phyloP scores from a whole-genome alignment of 1,140 invertebrate genomes.

The Drosophila melanica region DNA sequence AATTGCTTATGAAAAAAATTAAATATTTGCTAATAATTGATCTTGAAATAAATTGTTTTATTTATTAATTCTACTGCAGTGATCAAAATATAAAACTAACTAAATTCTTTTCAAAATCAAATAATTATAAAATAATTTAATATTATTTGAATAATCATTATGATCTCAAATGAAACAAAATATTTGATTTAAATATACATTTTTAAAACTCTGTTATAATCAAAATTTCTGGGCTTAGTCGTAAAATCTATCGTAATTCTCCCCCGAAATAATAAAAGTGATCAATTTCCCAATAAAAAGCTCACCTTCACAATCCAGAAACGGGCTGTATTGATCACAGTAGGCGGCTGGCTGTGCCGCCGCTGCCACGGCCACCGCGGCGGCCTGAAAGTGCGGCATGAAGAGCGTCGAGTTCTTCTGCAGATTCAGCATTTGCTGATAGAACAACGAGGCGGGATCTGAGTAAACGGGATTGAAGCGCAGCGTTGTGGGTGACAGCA shows the following conservation, averaged over 20 bases:
- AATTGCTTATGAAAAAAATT: too few relatives aligned
- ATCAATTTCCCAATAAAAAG: background rate
- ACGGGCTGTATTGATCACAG: constrained; percentile 76
- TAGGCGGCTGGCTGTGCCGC: constrained; percentile 69
- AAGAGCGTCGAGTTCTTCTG: constrained; percentile 78
- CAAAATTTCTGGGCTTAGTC: too few relatives aligned
- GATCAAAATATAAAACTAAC: too few relatives aligned
- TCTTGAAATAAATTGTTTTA: too few relatives aligned
- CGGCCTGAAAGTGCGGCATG: constrained; percentile 80
- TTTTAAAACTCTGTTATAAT: background rate
- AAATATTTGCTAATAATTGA: too few relatives aligned
- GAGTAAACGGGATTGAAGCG: constrained; percentile 76
- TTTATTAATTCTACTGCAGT: too few relatives aligned
- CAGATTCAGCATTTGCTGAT: constrained; percentile 77
- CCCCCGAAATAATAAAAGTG: background rate
- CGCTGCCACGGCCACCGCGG: constrained; percentile 73
- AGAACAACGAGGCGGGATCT: constrained; percentile 76
- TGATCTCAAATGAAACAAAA: too few relatives aligned
- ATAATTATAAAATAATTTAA: too few relatives aligned
- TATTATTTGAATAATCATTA: too few relatives aligned
- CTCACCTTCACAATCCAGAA: constrained; percentile 79
- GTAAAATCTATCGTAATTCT: too few relatives aligned
- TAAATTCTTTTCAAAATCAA: too few relatives aligned
- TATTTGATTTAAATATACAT: too few relatives aligned
- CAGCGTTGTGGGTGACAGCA: constrained; percentile 59